Evolutionary conservation across 2,113 vertebrate genomes (phyloP).

Genomic region (Cichladusa arquata): DNA sequence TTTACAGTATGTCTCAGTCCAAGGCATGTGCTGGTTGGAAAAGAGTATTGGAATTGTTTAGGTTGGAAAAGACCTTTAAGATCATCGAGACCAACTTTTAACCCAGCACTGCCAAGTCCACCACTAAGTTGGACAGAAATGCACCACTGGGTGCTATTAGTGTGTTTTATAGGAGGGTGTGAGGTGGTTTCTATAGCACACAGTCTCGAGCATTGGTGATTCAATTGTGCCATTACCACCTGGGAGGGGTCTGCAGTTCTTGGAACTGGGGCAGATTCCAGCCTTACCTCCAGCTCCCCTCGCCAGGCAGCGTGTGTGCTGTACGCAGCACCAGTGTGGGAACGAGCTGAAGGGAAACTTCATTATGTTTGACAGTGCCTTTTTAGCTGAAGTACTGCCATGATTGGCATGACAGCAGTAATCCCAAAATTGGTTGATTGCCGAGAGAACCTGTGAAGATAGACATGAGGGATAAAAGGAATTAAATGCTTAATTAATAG

Average conservation of each 20-base stretch:
- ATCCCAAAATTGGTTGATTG: constrained; percentile 51
- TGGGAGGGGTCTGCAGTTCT: neutral
- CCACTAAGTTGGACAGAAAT: neutral
- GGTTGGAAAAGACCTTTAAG: neutral
- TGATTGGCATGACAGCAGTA: constrained; percentile 36
- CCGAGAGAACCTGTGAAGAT: constrained; percentile 1
- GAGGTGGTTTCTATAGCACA: neutral
- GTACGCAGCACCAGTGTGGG: neutral
- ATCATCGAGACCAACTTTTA: fast-evolving
- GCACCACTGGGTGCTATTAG: neutral
- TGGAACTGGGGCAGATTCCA: neutral
- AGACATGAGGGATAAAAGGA: constrained; percentile 16
- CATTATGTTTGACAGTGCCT: constrained; percentile 23
- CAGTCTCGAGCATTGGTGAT: neutral
- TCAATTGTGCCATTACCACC: neutral
- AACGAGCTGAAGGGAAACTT: neutral
- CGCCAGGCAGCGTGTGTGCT: neutral
- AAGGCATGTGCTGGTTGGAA: neutral
- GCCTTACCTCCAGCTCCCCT: neutral
- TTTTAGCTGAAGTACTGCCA: constrained; percentile 21
- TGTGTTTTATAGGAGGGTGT: neutral
- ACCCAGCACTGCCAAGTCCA: neutral
- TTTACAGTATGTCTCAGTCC: neutral
- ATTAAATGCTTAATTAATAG: constrained; percentile 46
- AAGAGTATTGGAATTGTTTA: neutral